Base-by-base conservation (phyloP, 1,140 invertebrate species). In the Bursaphelenchus mucronatus region DNA sequence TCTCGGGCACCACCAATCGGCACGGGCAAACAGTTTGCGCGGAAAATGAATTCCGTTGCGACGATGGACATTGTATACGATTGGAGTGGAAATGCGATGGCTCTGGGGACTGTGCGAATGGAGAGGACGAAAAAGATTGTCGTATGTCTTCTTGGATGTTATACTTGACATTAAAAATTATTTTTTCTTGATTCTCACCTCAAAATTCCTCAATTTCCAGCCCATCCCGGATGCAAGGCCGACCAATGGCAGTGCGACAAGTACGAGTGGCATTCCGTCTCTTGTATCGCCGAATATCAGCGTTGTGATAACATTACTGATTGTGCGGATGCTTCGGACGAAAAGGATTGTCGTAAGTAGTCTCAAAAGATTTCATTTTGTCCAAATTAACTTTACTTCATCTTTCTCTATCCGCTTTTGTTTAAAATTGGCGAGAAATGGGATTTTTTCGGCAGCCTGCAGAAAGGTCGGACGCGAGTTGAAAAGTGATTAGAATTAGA, bases 261-360 rank as follows among this genome's bases (percentile, higher is more conserved):
- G 19, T 66, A 76, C 59, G 70, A 69, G 46, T 78, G 76, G 76
- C 75, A 76, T 47, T 92, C 69, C 88, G 90, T 8, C 93, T 92
- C 83, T 86, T 88, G 15, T 89, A 92, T 83, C 93, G 94, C 84
- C 87, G 90, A 71, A 89, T 76, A 76, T 56, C 73, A 76, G 44
- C 86, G 88, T 76, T 95, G 93, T 83, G 92, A 96, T 84, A 91
- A 90, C 86, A 88, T 88, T 49, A 88, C 91, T 0, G 92, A 96
- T 84, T 96, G 93, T 83, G 88, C 90, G 46, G 92, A 95, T 81
- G 91, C 91, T 62, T 90, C 90, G 10, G 93, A 95, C 82, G 91
- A 94, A 84, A 88, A 88, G 15, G 89, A 90, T 80, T 94, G 92
- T 85, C 89, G 91, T 94, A 84, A 92, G 68, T 63, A 19, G n/a